Percentiles rank a stretch among this genome's conserved stretches.
phyloP scores from a whole-genome alignment of 2,113 vertebrate species.

The Chaetorhynchus papuensis region DNA sequence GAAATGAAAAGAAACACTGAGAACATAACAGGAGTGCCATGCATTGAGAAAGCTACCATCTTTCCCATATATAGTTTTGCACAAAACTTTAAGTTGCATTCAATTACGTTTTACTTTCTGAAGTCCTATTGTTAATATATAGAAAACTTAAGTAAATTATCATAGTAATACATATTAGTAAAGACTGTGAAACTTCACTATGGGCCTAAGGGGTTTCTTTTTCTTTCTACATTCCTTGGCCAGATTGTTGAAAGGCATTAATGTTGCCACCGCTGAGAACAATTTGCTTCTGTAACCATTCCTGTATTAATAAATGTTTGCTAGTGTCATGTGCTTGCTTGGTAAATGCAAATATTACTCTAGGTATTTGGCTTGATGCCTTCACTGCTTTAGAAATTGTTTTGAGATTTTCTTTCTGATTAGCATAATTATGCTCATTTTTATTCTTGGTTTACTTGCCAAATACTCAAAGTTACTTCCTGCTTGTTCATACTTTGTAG shows the following conservation, averaged over 20 bases:
- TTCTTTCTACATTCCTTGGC: neutral
- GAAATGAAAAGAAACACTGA: neutral
- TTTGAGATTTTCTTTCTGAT: neutral
- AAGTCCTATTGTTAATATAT: neutral
- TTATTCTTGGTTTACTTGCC: neutral
- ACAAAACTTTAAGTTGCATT: neutral
- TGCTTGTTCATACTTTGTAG: neutral
- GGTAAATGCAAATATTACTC: neutral
- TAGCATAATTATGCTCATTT: neutral
- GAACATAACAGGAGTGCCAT: neutral
- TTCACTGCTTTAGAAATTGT: neutral
- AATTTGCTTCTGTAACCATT: neutral
- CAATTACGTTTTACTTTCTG: neutral
- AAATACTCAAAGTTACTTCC: neutral
- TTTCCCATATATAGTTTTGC: neutral
- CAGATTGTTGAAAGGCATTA: neutral
- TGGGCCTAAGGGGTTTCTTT: neutral
- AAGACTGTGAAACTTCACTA: neutral
- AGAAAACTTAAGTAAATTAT: neutral
- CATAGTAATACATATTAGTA: neutral
- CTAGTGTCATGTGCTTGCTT: neutral
- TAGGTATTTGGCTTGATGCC: neutral
- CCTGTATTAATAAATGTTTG: neutral
- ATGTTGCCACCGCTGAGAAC: neutral
- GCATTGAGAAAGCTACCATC: neutral